phyloP scores from a whole-genome alignment of 2,797 vertebrate genomes.

The Rhinoraja longicauda region DNA sequence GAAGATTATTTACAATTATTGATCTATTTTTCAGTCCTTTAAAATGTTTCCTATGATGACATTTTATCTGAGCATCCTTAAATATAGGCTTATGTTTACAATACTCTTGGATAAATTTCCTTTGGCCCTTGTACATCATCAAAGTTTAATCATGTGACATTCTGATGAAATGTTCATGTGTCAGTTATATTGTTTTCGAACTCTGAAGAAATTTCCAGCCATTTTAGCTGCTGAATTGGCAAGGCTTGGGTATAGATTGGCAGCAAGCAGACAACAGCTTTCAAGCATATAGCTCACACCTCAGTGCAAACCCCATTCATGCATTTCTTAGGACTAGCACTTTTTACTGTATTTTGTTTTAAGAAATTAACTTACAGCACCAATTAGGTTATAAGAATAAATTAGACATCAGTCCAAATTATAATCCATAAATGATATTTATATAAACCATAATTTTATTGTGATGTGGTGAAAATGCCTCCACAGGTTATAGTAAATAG shows the following conservation, averaged over 20 bases:
- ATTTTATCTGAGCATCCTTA: neutral
- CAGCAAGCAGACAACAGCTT: neutral
- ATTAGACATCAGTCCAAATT: neutral
- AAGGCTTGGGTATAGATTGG: neutral
- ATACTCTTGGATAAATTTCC: neutral
- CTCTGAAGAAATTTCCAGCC: neutral
- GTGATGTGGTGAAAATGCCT: neutral
- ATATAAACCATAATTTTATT: neutral
- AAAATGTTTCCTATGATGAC: neutral
- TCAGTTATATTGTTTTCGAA: neutral
- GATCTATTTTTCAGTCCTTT: neutral
- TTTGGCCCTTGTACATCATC: slow-evolving; percentile 2
- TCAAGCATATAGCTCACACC: neutral
- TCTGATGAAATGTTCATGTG: neutral
- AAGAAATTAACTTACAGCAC: neutral
- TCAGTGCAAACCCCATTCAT: neutral
- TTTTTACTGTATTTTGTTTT: neutral
- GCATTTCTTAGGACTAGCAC: neutral
- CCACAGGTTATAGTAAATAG: too few relatives aligned
- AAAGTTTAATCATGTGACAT: neutral
- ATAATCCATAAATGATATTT: neutral
- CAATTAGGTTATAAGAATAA: neutral
- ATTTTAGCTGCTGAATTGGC: neutral
- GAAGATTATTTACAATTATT: neutral
- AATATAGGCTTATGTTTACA: neutral